Base-by-base conservation (phyloP, 1,140 invertebrate genomes). In the Globodera rostochiensis region DNA sequence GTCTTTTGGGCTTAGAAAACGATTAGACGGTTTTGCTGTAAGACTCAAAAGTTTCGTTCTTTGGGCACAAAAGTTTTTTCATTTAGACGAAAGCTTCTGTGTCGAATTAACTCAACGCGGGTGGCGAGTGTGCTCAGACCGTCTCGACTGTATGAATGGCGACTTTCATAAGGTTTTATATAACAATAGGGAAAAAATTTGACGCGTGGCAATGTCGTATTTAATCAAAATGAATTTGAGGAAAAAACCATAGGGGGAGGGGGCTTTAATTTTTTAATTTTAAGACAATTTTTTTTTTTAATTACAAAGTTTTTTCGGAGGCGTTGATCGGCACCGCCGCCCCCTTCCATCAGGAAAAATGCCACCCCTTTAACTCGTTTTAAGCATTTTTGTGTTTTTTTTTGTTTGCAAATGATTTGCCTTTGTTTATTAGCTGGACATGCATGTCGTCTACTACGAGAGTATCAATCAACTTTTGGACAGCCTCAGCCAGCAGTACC, bases 81-180 rank as follows among this genome's bases (percentile, higher is more conserved):
- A 47, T 79, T 64, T 66, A 86, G 84, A 77, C 57, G 60, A 84
- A 50, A 78, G 75, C 8, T 85, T 77, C 21, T 87, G 85, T 77
- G 60, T 86, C 13, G 85, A 86, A 66, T 57, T 86, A 5, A 86
- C 85, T 19, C 45, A 78, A 25, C 57, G 73, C 5, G 85, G 85
- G 4, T 86, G 85, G 85, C 83, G 85, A 3, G 77, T 86, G 49
- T 75, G 83, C 36, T 86, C 85, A 6, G 75, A 85, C 60, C 80
- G 84, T 0, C 71, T 71, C 25, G 86, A 86, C 67, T 86, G 77
- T 11, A 86, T 81, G 85, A 74, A 83, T 25, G 86, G 85, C 4
- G 83, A 85, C 47, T 75, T 84, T 64, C 80, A 78, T 6, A 80
- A 84, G 69, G 66, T 82, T 19, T 84, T 64, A 47, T 83, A 57